Evolutionary conservation across 2,113 vertebrate species (phyloP), one percentile per base, ranked within the genome.

Genomic region (Grantiella picta): DNA sequence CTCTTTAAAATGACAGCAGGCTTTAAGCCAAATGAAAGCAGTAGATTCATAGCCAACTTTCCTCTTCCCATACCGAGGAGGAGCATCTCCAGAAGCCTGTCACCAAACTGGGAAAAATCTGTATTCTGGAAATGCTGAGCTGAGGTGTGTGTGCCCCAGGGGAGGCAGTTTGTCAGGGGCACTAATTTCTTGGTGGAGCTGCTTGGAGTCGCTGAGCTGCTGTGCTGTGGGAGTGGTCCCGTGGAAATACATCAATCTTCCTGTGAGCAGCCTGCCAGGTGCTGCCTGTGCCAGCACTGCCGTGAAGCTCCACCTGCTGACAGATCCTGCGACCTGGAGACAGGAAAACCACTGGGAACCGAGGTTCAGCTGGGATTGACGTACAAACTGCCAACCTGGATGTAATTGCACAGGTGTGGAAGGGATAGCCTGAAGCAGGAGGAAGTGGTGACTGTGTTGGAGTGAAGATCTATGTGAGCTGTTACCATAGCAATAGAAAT

Each of bases 331-430:
- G 56, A 63, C 42, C 21, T 50, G 88, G 80, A 54, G 70, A 45
- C n/a, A 4, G 8, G 49, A 23, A 5, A 7, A 25, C 2, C 3
- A 6, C 1, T 27, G 76, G 4, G 10, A 27, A 54, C n/a, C 1
- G 3, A 6, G 65, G 14, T 42, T 80, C 4, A 3, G 47, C 56
- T 13, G 1, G 57, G 52, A 4, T 0, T 19, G 38, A 24, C 12
- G 17, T 9, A 5, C 35, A 1, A 4, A 4, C 35, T 20, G 44
- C 80, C 49, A 15, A 19, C 44, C 57, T 10, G 44, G 63, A 3
- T 56, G 90, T 13, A 4, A 23, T 3, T 24, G 73, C 53, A 31
- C 78, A 13, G 71, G 71, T 66, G 84, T 90, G 90, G 47, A 60
- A 73, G 56, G 64, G 54, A 36, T 3, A 24, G 92, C 89, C 76